These are phyloP conservation scores for Erythrolamprus reginae DNA, from an alignment of 2,113 vertebrate species.

Conservation along the genomic window DNA sequence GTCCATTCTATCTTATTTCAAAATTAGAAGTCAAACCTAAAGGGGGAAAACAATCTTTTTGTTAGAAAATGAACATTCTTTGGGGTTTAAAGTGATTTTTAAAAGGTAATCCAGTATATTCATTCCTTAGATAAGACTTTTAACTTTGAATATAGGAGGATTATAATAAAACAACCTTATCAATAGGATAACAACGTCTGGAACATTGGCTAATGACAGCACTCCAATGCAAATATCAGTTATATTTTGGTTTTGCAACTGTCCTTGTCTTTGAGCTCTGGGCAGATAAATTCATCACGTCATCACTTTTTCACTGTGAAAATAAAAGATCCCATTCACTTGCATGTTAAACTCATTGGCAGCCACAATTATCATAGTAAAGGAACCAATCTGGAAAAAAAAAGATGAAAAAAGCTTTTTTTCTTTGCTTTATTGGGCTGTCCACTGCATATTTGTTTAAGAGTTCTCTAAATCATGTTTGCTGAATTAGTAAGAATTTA, in stretches of 20 bases:
- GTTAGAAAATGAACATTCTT: conserved; percentile 1
- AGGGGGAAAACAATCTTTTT: neutral
- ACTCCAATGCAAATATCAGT: conserved; percentile 24
- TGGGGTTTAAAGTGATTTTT: neutral
- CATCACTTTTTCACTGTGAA: neutral
- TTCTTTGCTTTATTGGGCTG: neutral
- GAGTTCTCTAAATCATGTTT: neutral
- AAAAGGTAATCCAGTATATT: conserved; percentile 9
- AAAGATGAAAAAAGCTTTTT: neutral
- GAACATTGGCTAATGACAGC: conserved; percentile 26
- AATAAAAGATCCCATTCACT: neutral
- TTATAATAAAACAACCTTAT: conserved; percentile 18
- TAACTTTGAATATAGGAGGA: conserved; percentile 17
- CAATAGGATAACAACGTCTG: conserved; percentile 16
- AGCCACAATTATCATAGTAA: neutral
- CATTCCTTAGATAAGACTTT: conserved; percentile 12
- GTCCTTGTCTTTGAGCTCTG: conserved; percentile 32
- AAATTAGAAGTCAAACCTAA: neutral
- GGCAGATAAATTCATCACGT: conserved; percentile 5
- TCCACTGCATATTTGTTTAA: neutral
- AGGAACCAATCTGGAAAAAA: neutral
- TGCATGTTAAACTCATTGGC: neutral
- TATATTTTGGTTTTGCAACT: conserved; percentile 27
- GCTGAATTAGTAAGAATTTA: neutral
- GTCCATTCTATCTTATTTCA: no score